Conservation (phyloP, 2,113 vertebrate genomes). For the Peromyscus californicus region DNA sequence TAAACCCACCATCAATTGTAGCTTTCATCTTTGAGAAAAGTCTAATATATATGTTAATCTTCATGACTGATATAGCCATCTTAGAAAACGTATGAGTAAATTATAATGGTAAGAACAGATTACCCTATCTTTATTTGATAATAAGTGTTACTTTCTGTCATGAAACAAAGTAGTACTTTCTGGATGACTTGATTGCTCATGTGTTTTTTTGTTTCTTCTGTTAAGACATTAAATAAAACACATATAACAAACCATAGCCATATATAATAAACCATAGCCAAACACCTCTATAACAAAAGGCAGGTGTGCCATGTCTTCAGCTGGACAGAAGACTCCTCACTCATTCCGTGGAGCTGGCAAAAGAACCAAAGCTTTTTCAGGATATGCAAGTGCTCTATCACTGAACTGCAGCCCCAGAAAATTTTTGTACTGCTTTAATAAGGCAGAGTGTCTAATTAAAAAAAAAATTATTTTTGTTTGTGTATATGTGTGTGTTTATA, state of each 20-base stretch:
- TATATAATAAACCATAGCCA: not conserved
- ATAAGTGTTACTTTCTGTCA: constrained; percentile 42
- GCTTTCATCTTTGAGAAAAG: constrained; percentile 27
- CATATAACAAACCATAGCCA: not conserved
- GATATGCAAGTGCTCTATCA: not conserved
- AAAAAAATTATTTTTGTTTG: not conserved
- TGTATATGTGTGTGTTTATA: not conserved
- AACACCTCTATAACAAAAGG: constrained; percentile 44
- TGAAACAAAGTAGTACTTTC: constrained; percentile 36
- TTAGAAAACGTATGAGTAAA: constrained; percentile 57
- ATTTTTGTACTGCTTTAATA: not conserved
- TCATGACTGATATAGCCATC: not conserved
- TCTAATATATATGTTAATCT: not conserved
- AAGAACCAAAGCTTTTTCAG: not conserved
- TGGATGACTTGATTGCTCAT: not conserved
- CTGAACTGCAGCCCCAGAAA: not conserved
- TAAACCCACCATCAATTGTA: constrained; percentile 11
- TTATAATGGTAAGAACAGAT: constrained; percentile 3
- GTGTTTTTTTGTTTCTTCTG: constrained; percentile 44
- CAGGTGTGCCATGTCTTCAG: not conserved
- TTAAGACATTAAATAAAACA: constrained; percentile 42
- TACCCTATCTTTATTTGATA: constrained; percentile 13
- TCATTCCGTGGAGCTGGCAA: not conserved
- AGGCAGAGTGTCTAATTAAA: not conserved
- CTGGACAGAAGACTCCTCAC: not conserved